Conservation (phyloP, 2,113 vertebrate species). For the Cynopterus brachyotis region DNA sequence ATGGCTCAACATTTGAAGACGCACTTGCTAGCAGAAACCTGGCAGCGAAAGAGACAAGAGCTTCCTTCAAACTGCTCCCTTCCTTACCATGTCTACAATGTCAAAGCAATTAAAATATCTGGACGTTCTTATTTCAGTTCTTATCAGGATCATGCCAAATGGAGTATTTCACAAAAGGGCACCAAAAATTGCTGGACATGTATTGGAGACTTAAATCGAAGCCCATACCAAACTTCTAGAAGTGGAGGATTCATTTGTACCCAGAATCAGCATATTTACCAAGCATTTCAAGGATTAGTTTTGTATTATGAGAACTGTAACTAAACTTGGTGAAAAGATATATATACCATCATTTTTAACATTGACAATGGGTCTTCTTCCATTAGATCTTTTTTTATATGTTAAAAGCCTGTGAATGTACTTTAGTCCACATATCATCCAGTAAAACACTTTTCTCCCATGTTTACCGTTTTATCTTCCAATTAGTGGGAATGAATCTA, state of each 20-base stretch:
- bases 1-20: slow-evolving; percentile 89
- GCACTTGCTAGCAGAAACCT: slow-evolving; percentile 91
- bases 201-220: slow-evolving; percentile 93
- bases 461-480: not conserved
- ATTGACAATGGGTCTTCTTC: not conserved
- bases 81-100: slow-evolving; percentile 89
- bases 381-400: not conserved
- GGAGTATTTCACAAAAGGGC: slow-evolving; percentile 87
- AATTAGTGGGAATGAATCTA: not conserved
- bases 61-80: slow-evolving; percentile 96
- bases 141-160: slow-evolving; percentile 93
- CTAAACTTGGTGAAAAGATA: slow-evolving; percentile 56
- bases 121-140: slow-evolving; percentile 84
- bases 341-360: not conserved
- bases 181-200: slow-evolving; percentile 87
- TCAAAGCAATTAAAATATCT: slow-evolving; percentile 83
- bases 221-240: slow-evolving; percentile 86
- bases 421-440: not conserved
- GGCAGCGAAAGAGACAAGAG: slow-evolving; percentile 84
- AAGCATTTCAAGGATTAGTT: slow-evolving; percentile 86
- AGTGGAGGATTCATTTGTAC: slow-evolving; percentile 93
- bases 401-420: not conserved
- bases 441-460: slow-evolving; percentile 30
- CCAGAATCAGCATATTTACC: slow-evolving; percentile 86
- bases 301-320: slow-evolving; percentile 84